Evolutionary conservation across 1,140 invertebrate genomes (phyloP).

Genomic region (Muscidifurax raptorellus): DNA sequence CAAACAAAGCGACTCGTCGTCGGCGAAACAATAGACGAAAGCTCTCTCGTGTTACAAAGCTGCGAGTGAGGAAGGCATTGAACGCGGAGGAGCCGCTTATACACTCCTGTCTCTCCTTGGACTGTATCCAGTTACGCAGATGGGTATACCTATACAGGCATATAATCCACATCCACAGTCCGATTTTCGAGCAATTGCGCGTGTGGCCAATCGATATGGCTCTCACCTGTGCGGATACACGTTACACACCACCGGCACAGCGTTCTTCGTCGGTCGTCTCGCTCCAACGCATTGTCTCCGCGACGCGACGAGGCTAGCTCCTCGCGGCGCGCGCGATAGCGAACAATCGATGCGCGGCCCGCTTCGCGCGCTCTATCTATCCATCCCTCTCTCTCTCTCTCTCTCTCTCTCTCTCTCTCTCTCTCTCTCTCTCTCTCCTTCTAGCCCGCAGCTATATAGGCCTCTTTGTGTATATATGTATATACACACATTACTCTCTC

Average conservation of each 20-base stretch:
- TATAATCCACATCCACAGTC: neutral
- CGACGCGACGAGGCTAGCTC: neutral
- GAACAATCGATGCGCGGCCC: conserved; percentile 15
- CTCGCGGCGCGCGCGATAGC: conserved; percentile 6
- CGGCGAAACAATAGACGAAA: too few species aligned
- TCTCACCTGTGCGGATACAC: neutral
- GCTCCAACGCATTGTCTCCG: neutral
- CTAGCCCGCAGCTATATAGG: neutral
- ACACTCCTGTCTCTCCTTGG: too few species aligned
- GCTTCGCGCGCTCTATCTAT: neutral
- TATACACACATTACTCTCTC: neutral
- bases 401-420: neutral
- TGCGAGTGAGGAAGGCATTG: too few species aligned
- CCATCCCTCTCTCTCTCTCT: neutral
- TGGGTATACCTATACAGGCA: too few species aligned
- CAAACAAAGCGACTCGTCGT: too few species aligned
- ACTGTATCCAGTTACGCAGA: too few species aligned
- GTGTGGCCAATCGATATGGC: neutral
- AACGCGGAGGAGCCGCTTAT: too few species aligned
- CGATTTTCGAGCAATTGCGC: conserved; percentile 3
- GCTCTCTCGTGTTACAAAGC: too few species aligned
- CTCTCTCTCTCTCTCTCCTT: neutral
- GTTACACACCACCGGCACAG: too few species aligned
- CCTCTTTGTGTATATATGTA: neutral
- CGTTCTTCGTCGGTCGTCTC: neutral